These are phyloP conservation scores for Sinocyclocheilus anophthalmus DNA, from an alignment of 2,113 vertebrate genomes.

Conservation along the genomic window DNA sequence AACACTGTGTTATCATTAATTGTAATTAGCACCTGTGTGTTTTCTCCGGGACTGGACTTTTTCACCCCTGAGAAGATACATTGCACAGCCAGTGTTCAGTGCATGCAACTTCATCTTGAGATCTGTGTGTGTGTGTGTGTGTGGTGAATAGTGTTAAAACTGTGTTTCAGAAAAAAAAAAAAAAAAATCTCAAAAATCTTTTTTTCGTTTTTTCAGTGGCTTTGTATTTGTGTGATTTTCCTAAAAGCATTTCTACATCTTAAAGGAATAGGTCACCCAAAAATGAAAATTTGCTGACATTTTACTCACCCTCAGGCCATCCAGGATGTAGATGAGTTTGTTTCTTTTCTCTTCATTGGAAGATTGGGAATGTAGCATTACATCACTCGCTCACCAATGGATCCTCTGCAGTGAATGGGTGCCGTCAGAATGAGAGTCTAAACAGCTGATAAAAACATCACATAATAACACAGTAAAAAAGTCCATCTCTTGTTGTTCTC, in stretches of 20 bases:
- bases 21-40: conserved; percentile 18
- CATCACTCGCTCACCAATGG: background rate
- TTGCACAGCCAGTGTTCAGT: conserved; percentile 42
- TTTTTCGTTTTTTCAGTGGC: background rate
- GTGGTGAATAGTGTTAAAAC: too few relatives aligned
- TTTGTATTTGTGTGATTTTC: conserved; percentile 17
- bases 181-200: background rate
- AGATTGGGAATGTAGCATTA: background rate
- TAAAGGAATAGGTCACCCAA: background rate
- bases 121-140: conserved; percentile 31
- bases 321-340: background rate
- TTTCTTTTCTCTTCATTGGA: background rate
- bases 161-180: too few relatives aligned
- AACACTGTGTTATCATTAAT: conserved; percentile 4
- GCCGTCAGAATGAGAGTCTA: background rate
- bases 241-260: background rate
- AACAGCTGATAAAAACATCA: background rate
- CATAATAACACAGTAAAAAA: background rate
- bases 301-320: background rate
- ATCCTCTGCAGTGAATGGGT: background rate
- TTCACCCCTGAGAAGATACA: conserved; percentile 59
- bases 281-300: background rate
- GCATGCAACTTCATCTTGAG: conserved; percentile 45
- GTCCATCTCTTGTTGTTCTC: background rate
- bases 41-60: conserved; percentile 51